Evolutionary conservation across 2,888 invertebrate species (phyloP).

Genomic region (Amphipoea lucens): DNA sequence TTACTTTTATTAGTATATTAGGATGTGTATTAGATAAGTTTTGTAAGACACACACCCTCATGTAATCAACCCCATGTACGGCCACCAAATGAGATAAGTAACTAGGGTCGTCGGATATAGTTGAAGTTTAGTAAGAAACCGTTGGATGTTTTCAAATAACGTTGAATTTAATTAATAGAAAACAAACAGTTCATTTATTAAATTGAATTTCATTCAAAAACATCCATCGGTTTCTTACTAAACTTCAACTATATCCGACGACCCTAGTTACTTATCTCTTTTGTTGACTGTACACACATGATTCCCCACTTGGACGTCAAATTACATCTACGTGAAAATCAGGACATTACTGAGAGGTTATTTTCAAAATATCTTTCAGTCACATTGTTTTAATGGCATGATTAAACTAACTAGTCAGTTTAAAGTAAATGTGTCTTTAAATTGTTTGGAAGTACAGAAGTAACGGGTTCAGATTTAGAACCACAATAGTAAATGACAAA

Average conservation of each 20-base stretch:
- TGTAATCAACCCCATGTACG: not conserved
- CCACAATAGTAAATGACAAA: constrained; percentile 23
- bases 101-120: too few species aligned
- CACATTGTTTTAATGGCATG: not conserved
- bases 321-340: not conserved
- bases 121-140: too few species aligned
- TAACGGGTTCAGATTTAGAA: constrained; percentile 4
- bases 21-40: constrained; percentile 45
- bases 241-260: too few species aligned
- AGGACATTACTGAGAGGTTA: not conserved
- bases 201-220: too few species aligned
- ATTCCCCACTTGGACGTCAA: not conserved
- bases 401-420: constrained; percentile 26
- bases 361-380: constrained; percentile 11
- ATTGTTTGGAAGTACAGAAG: constrained; percentile 18
- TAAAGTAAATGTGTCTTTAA: constrained; percentile 22
- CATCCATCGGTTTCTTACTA: too few species aligned
- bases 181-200: too few species aligned
- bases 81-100: too few species aligned
- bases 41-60: constrained; percentile 7
- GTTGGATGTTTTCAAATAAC: too few species aligned
- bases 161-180: too few species aligned
- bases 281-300: not conserved
- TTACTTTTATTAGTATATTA: constrained; percentile 61
- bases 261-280: too few species aligned